These are phyloP conservation scores for Dipus sagitta DNA, from an alignment of 2,797 vertebrate species.

Conservation along the genomic window DNA sequence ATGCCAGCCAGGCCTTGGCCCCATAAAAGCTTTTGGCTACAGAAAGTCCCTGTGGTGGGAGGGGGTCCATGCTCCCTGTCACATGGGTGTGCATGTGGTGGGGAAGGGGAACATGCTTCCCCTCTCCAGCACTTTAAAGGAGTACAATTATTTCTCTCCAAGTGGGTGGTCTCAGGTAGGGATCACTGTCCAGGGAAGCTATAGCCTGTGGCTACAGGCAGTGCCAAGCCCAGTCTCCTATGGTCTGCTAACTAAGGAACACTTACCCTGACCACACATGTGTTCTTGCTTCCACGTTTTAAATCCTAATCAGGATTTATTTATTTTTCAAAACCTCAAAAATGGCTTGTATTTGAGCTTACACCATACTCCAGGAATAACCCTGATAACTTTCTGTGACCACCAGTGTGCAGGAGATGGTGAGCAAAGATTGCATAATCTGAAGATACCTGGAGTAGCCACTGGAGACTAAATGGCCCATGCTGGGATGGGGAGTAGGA, in stretches of 20 bases:
- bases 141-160: neutral
- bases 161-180: no score
- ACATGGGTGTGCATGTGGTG: no score
- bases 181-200: neutral
- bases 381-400: neutral
- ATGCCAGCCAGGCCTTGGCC: neutral
- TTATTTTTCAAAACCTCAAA: slow-evolving; percentile 26
- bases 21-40: neutral
- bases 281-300: neutral
- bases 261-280: neutral
- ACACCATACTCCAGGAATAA: neutral
- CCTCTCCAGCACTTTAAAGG: neutral
- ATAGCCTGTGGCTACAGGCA: neutral
- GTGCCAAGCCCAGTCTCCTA: neutral
- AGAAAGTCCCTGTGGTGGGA: neutral
- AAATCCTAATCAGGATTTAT: neutral
- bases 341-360: neutral
- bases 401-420: neutral
- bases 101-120: no score
- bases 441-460: neutral
- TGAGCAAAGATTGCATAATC: neutral
- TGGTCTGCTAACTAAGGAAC: neutral
- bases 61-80: neutral
- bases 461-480: neutral
- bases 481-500: neutral